Evolutionary conservation across 2,797 vertebrate species (phyloP), one percentile per base, ranked within the genome.

Genomic region (Poecilia wingei): DNA sequence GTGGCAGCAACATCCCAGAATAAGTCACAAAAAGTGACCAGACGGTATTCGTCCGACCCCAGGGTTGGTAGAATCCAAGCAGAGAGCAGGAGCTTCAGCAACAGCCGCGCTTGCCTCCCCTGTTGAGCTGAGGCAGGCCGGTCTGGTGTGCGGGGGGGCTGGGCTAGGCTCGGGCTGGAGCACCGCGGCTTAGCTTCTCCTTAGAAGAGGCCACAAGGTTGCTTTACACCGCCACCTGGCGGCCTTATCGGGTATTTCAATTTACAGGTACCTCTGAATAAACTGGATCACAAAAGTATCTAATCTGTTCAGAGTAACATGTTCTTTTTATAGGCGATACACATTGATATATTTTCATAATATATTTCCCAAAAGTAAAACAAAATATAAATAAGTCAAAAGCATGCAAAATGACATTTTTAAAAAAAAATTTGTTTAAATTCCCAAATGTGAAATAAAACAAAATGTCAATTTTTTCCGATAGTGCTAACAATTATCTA

Each of bases 71-170:
- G 75, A 87, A 80, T 28, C 79, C 77, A 80, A 87, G 79, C 46
- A 61, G 82, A 70, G 39, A 77, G 39, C 61, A 33, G 55, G 73
- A 80, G 84, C 76, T 86, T 79, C 79, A 46, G 83, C 82, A 78
- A 83, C 89, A 88, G 86, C 87, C 91, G 91, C 87, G 89, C 79
- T 92, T 89, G 86, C 88, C 90, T 89, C 90, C 80, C 83, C 81
- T 68, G 85, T 86, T 81, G 84, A 87, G 79, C 83, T 46, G 88
- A 91, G 90, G 84, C 91, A 92, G 93, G 91, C 92, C 86, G 93
- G 93, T 83, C 80, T 82, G 84, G 82, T 47, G 90, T 85, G 90
- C 89, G 80, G 91, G 93, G 41, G 93, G 92, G 93, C 91, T 93
- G 94, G 93, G 94, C 91, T 78, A 46, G 46, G 75, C 85, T 75